Conservation (phyloP, 2,797 vertebrate genomes). For the Morelia viridis region DNA sequence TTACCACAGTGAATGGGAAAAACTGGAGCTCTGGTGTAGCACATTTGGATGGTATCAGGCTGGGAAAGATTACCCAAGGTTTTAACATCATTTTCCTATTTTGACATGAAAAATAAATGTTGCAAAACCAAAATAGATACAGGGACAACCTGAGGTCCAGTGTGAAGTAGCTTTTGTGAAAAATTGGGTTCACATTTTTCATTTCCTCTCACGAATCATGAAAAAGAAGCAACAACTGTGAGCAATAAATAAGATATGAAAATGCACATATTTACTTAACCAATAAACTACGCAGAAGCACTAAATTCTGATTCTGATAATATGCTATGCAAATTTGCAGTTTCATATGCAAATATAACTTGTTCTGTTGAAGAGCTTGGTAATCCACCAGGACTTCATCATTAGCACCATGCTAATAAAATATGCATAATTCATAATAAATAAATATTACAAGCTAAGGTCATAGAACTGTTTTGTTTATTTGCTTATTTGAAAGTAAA, state of each 20-base stretch:
- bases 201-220: background rate
- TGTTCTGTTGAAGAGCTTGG: conserved; percentile 55
- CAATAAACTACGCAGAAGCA: background rate
- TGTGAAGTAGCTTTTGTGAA: background rate
- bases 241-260: background rate
- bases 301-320: conserved; percentile 15
- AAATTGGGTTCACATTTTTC: background rate
- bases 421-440: conserved; percentile 65
- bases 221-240: background rate
- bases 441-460: conserved; percentile 63
- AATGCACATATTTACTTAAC: background rate
- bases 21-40: background rate
- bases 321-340: conserved; percentile 7
- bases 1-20: background rate
- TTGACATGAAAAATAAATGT: background rate
- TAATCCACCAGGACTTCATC: conserved; percentile 58
- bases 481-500: conserved; percentile 74
- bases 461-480: conserved; percentile 58
- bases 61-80: background rate
- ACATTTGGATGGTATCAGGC: background rate
- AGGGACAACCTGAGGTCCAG: background rate
- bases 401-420: conserved; percentile 55
- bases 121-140: background rate
- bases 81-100: background rate
- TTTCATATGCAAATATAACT: conserved; percentile 42